Percentiles rank a stretch among this genome's conserved stretches.
Conservation (phyloP, 1,140 invertebrate genomes). For the Ectropis grisescens region DNA sequence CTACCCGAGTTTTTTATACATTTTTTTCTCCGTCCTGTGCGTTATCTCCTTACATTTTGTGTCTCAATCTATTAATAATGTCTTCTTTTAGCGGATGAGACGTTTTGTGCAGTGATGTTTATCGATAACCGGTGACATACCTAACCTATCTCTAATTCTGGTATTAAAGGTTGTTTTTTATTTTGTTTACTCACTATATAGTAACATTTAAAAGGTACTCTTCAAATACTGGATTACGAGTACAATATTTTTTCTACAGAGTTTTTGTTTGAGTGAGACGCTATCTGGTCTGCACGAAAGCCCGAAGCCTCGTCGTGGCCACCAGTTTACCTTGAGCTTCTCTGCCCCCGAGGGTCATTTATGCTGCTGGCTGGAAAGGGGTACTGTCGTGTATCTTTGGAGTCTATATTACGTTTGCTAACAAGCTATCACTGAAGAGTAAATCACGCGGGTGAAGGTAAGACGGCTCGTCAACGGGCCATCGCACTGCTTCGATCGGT, state of each 20-base stretch:
- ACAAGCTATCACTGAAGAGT: too few relatives aligned
- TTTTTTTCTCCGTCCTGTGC: slow-evolving; percentile 23
- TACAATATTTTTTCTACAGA: too few relatives aligned
- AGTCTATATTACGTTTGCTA: too few relatives aligned
- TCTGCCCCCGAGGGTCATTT: slow-evolving; percentile 11
- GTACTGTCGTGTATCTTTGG: slow-evolving; percentile 23
- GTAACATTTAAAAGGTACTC: too few relatives aligned
- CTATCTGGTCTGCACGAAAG: slow-evolving; percentile 60
- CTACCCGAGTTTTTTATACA: slow-evolving; percentile 35
- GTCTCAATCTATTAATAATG: slow-evolving; percentile 67
- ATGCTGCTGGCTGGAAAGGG: too few relatives aligned
- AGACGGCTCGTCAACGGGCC: slow-evolving; percentile 45
- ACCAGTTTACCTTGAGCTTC: slow-evolving; percentile 28
- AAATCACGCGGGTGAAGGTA: slow-evolving; percentile 54
- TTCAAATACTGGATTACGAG: too few relatives aligned
- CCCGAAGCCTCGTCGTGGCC: slow-evolving; percentile 24
- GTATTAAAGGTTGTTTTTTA: too few relatives aligned
- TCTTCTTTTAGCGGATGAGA: slow-evolving; percentile 48
- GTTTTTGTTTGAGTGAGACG: too few relatives aligned
- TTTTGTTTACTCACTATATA: too few relatives aligned
- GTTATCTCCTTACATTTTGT: slow-evolving; percentile 57
- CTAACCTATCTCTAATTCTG: too few relatives aligned
- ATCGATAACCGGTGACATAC: slow-evolving; percentile 29
- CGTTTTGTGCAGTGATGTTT: slow-evolving; percentile 35
- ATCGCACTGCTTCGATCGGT: slow-evolving; percentile 36